Conservation (phyloP, 2,113 vertebrate genomes). For the Ploceus nigricollis region DNA sequence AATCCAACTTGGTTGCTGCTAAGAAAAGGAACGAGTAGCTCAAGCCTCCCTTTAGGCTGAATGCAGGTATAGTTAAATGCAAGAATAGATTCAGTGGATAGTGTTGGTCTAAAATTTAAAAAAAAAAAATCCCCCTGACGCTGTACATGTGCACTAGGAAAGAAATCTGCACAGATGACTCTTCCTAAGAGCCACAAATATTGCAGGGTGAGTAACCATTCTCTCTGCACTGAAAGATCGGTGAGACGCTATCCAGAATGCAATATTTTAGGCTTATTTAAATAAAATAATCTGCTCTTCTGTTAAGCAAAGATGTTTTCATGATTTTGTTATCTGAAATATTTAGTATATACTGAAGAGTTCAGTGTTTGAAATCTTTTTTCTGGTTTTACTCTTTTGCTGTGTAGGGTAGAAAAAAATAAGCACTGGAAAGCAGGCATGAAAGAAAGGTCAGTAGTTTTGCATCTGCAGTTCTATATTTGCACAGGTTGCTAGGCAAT, state of each 20-base stretch:
- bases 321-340: background rate
- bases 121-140: fast-evolving
- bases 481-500: constrained; percentile 74
- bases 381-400: background rate
- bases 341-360: background rate
- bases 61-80: background rate
- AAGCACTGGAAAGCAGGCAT: constrained; percentile 18
- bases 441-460: constrained; percentile 70
- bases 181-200: background rate
- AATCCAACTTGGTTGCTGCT: background rate
- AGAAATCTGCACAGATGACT: background rate
- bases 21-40: background rate
- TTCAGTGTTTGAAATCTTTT: background rate
- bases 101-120: background rate
- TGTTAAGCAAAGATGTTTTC: background rate
- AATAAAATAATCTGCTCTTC: background rate
- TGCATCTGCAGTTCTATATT: constrained; percentile 72
- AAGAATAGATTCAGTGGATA: background rate
- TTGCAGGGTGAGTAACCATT: background rate
- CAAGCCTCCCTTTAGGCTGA: background rate
- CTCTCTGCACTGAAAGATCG: background rate
- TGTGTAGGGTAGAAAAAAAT: background rate
- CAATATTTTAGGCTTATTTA: background rate
- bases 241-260: background rate
- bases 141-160: background rate